These are phyloP conservation scores for Axea sp. DNA, from an alignment of 2,888 invertebrate genomes.

Conservation along the genomic window DNA sequence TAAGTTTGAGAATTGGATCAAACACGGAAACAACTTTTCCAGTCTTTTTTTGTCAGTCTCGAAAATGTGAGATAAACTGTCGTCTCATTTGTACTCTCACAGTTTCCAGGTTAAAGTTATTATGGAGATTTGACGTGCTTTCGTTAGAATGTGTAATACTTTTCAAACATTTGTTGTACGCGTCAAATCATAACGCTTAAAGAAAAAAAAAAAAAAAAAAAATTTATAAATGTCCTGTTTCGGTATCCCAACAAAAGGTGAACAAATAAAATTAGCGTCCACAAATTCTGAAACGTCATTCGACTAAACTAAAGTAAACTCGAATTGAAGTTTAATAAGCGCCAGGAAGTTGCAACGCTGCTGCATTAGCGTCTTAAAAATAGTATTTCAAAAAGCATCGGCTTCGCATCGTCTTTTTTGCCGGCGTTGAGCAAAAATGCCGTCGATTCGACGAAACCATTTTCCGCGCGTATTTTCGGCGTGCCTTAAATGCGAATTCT, in stretches of 20 bases:
- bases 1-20: slow-evolving; percentile 11
- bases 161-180: not conserved
- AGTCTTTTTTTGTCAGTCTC: slow-evolving; percentile 14
- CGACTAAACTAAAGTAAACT: no score
- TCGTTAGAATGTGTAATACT: slow-evolving; percentile 3
- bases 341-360: slow-evolving; percentile 47
- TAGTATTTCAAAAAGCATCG: slow-evolving; percentile 57
- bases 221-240: no score
- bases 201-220: no score
- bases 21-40: not conserved
- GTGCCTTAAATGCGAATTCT: slow-evolving; percentile 45
- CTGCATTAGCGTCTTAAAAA: slow-evolving; percentile 56
- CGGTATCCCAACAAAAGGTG: no score
- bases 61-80: slow-evolving; percentile 10
- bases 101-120: slow-evolving; percentile 41
- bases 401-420: slow-evolving; percentile 29
- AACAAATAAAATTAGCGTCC: no score
- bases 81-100: slow-evolving; percentile 33
- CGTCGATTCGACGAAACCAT: slow-evolving; percentile 59
- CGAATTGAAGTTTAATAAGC: slow-evolving; percentile 26
- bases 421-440: slow-evolving; percentile 54
- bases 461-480: slow-evolving; percentile 60
- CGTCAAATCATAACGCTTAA: no score
- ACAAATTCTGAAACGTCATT: no score
- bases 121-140: slow-evolving; percentile 25